Percentiles rank a stretch among this genome's conserved stretches.
Evolutionary conservation across 2,113 vertebrate genomes (phyloP).

Genomic region (Noturus placidus): DNA sequence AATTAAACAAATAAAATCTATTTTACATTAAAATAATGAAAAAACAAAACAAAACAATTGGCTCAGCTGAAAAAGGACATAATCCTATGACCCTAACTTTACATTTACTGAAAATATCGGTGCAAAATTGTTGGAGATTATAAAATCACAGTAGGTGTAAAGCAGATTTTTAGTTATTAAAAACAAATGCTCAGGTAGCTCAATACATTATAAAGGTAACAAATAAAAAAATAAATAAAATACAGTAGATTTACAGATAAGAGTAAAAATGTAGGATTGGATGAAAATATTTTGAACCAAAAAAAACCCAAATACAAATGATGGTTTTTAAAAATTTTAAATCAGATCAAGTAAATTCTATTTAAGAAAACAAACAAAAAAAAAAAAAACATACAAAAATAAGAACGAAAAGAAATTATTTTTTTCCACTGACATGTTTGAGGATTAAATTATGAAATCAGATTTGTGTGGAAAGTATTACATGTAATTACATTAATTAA

Average conservation of each 20-base stretch:
- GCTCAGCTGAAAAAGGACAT: neutral
- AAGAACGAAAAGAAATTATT: neutral
- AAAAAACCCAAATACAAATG: neutral
- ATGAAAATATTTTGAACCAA: neutral
- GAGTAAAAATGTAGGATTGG: neutral
- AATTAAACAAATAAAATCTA: neutral
- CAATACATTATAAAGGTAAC: neutral
- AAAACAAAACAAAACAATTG: neutral
- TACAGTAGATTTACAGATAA: neutral
- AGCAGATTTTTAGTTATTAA: neutral
- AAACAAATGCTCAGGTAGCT: neutral
- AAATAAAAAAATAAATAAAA: neutral
- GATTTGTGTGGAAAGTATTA: neutral
- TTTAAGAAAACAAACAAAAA: neutral
- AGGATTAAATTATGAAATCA: neutral
- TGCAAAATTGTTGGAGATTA: neutral
- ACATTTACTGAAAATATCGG: neutral
- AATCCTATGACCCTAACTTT: neutral
- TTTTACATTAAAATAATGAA: neutral
- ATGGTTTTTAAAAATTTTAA: neutral
- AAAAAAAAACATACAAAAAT: neutral
- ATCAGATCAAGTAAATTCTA: neutral
- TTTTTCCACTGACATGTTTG: neutral
- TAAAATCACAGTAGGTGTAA: no score
- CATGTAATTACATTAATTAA: neutral